Percentiles rank a stretch among this genome's conserved stretches.
Conservation (phyloP, 2,888 invertebrate species). For the Elegia similella region DNA sequence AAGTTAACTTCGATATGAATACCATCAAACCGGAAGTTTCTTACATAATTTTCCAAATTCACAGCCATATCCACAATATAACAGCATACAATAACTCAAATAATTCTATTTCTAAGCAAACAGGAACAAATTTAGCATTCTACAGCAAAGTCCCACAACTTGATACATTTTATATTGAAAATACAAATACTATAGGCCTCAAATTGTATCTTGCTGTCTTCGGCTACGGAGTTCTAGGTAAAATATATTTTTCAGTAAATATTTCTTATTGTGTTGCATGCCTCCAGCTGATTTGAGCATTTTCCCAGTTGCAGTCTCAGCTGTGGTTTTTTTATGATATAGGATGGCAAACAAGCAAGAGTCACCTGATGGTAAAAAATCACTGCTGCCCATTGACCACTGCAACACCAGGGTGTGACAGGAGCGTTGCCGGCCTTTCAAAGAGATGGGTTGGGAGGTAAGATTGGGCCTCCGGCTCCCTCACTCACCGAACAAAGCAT, state of each 20-base stretch:
- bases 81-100: conserved; percentile 71
- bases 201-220: conserved; percentile 74
- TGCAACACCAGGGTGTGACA: too few species aligned
- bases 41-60: conserved; percentile 85
- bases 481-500: too few species aligned
- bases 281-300: too few species aligned
- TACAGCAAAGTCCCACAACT: conserved; percentile 43
- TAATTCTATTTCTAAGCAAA: conserved; percentile 51
- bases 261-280: background rate
- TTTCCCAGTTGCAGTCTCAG: too few species aligned
- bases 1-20: conserved; percentile 58
- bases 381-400: too few species aligned
- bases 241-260: conserved; percentile 29
- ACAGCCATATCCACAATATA: conserved; percentile 81
- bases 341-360: too few species aligned
- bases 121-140: conserved; percentile 84
- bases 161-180: conserved; percentile 63
- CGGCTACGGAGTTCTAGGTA: conserved; percentile 75
- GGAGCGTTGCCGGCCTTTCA: too few species aligned
- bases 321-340: too few species aligned
- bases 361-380: too few species aligned
- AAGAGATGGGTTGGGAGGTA: too few species aligned
- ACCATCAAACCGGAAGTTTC: conserved; percentile 60
- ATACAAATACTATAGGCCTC: conserved; percentile 55
- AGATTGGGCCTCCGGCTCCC: too few species aligned